These are phyloP conservation scores for Hybognathus amarus DNA, from an alignment of 2,797 vertebrate species.

Conservation along the genomic window DNA sequence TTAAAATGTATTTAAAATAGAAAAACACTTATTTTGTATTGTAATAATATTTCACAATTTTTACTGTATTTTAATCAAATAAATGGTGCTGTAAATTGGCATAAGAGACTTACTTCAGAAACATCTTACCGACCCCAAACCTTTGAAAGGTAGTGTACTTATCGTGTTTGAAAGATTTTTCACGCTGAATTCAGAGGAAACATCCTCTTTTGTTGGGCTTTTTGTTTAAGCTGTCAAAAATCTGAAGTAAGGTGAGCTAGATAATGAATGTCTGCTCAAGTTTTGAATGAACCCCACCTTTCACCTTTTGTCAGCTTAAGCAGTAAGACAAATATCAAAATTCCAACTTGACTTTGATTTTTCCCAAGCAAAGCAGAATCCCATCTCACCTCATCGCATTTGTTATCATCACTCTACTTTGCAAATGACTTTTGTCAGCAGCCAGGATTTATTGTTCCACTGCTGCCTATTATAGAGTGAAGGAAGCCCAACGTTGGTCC, in stretches of 20 bases:
- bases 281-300: constrained; percentile 25
- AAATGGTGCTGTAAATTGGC: not conserved
- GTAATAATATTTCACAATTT: not conserved
- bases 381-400: not conserved
- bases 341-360: not conserved
- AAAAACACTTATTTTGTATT: not conserved
- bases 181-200: not conserved
- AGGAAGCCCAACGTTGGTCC: not conserved
- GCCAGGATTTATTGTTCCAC: constrained; percentile 21
- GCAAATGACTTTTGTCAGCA: constrained; percentile 27
- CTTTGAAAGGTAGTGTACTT: not conserved
- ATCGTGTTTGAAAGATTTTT: not conserved
- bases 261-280: not conserved
- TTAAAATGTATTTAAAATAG: not conserved
- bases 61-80: not conserved
- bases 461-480: constrained; percentile 6
- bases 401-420: not conserved
- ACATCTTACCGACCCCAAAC: not conserved
- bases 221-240: constrained; percentile 38
- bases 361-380: not conserved
- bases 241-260: constrained; percentile 26
- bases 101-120: not conserved
- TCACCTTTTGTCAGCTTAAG: constrained; percentile 4
- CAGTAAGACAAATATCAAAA: not conserved
- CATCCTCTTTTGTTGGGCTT: constrained; percentile 21